Conservation (phyloP, 2,113 vertebrate genomes). For the Megaceryle torquata region DNA sequence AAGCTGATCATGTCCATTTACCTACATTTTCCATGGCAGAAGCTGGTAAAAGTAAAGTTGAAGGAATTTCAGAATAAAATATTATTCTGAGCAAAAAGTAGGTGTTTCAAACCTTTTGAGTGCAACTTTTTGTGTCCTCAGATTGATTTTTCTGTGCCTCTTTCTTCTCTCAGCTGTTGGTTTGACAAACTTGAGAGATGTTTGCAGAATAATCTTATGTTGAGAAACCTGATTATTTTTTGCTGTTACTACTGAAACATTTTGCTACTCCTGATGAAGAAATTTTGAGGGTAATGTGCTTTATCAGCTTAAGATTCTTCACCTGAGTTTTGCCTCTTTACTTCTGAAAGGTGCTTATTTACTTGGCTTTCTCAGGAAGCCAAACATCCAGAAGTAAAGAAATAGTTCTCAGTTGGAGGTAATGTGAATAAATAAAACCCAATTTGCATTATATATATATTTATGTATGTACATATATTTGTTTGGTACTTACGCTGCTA, state of each 20-base stretch:
- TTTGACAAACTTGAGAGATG: not conserved
- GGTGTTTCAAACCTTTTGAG: not conserved
- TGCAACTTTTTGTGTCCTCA: not conserved
- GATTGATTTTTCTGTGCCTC: not conserved
- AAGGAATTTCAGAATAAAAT: not conserved
- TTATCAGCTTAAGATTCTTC: not conserved
- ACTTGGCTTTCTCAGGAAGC: not conserved
- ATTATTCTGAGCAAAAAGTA: not conserved
- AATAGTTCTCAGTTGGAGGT: not conserved
- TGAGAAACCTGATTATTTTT: not conserved
- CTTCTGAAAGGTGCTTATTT: not conserved
- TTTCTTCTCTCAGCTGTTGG: not conserved
- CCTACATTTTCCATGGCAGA: not conserved
- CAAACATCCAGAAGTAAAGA: not conserved
- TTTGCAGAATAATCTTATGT: not conserved
- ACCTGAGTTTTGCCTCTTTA: not conserved
- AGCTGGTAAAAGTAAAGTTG: not conserved
- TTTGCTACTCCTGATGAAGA: not conserved
- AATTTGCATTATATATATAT: not conserved
- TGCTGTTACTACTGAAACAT: not conserved
- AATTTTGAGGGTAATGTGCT: not conserved
- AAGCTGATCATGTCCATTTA: not conserved
- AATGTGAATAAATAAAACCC: not conserved
- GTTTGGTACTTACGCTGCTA: constrained; percentile 11
- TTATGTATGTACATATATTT: not conserved